Conservation (phyloP, 2,888 invertebrate species). For the Epirrhoe alternata region DNA sequence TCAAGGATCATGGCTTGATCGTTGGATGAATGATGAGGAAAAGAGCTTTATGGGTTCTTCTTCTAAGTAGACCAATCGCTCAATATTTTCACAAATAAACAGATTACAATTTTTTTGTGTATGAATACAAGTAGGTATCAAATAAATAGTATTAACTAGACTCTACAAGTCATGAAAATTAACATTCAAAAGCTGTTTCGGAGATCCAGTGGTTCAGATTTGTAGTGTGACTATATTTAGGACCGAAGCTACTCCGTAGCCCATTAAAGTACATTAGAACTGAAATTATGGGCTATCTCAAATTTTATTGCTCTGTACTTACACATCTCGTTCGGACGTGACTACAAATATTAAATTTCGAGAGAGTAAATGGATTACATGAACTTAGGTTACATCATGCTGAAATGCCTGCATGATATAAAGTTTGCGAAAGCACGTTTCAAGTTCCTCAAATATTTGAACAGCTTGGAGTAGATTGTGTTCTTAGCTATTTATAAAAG, state of each 20-base stretch:
- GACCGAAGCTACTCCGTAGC: constrained; percentile 33
- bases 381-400: constrained; percentile 5
- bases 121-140: no score
- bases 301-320: constrained; percentile 34
- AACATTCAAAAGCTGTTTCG: constrained; percentile 18
- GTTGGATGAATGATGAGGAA: no score
- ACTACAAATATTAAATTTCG: constrained; percentile 33
- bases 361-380: constrained; percentile 6
- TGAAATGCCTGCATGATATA: constrained; percentile 1
- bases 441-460: constrained; percentile 9
- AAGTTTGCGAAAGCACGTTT: constrained; percentile 10
- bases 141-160: no score
- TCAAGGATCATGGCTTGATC: no score
- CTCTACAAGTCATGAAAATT: constrained; percentile 2
- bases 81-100: no score
- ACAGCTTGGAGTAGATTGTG: constrained; percentile 1
- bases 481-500: not conserved
- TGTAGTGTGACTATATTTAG: constrained; percentile 34
- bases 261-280: constrained; percentile 40
- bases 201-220: constrained; percentile 21
- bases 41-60: no score
- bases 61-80: no score
- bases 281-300: constrained; percentile 41
- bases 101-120: no score
- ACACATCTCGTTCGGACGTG: constrained; percentile 32